A percentile compares a stretch with the other conserved stretches of the same genome.
Evolutionary conservation across 2,888 invertebrate genomes (phyloP).

Genomic region (Stegophylla sp.): DNA sequence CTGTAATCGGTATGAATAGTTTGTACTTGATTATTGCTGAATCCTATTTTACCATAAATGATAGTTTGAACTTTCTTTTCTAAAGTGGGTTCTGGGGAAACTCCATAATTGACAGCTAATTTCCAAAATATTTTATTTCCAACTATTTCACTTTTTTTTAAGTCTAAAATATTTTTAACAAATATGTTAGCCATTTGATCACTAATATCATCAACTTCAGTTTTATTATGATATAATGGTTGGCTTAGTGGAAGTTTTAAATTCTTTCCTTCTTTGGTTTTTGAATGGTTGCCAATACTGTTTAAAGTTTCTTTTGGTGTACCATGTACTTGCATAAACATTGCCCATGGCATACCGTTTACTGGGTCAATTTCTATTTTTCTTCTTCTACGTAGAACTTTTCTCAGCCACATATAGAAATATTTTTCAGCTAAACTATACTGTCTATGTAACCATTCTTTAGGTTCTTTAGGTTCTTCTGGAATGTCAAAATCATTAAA

Average conservation of each 20-base stretch:
- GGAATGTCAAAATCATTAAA: neutral
- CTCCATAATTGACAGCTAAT: constrained; percentile 42
- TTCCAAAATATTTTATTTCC: constrained; percentile 51
- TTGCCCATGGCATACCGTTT: constrained; percentile 33
- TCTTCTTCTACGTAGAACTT: constrained; percentile 36
- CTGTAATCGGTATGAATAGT: neutral
- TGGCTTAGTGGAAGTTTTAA: neutral
- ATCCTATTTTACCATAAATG: constrained; percentile 45
- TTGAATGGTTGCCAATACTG: neutral
- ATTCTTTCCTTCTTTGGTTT: neutral
- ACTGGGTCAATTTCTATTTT: constrained; percentile 44
- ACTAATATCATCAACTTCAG: constrained; percentile 1
- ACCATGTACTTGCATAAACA: constrained; percentile 44
- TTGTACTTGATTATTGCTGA: constrained; percentile 16
- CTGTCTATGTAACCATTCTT: constrained; percentile 23
- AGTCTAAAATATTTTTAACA: constrained; percentile 14
- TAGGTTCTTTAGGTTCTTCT: constrained; percentile 16
- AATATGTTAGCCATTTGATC: constrained; percentile 33
- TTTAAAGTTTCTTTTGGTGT: constrained; percentile 29
- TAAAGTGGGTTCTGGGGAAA: neutral
- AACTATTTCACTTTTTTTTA: neutral
- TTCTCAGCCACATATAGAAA: constrained; percentile 48
- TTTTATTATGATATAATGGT: neutral
- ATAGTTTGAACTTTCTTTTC: constrained; percentile 20
- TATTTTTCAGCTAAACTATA: constrained; percentile 37